Base-by-base conservation (phyloP, 2,888 invertebrate genomes). In the Sericinus montela region DNA sequence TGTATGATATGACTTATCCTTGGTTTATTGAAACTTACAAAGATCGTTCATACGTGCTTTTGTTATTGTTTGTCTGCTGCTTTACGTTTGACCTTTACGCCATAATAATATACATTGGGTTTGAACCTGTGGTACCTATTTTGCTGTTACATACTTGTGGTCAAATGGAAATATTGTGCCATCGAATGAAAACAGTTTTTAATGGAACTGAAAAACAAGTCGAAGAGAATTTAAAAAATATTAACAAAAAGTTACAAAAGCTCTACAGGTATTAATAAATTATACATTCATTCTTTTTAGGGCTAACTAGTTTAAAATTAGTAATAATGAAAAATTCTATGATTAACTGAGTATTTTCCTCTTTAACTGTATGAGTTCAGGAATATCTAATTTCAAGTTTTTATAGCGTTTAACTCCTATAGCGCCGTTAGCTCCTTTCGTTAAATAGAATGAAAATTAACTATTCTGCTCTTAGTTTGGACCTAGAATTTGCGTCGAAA, bases 101-200 rank as follows among this genome's bases (percentile, higher is more conserved):
- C 0, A 48, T 59, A 0, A 49, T 68, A 0, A 65, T 78, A 56
- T 80, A 72, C 16, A 56, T 75, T 0, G 76, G 76, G 1, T 84
- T 83, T 53, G 85, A 86, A 61, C 75, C 84, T 1, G 50, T 86
- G 11, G 69, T 76, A 0, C 80, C 80, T 0, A 80, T 82, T 59
- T 75, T 80, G 51, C 64, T 80, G 55, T 48, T 80, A 23, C 84
- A 86, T 45, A 59, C 64, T 4, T 80, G 82, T 52, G 81, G 82
- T 3, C 82, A 84, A 45, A 54, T 83, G 3, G 71, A 80, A 15
- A 50, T 86, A 10, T 61, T 79, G 0, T 74, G 67, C 28, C 53
- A 48, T n/a, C 65, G 69, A 30, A 65, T 84, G 32, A 50, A 49
- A 10, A 67, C 57, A 30, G 30, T 75, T 6, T 72, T 79, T 43